Evolutionary conservation across 2,888 invertebrate genomes (phyloP), one percentile per base, ranked within the genome.

Genomic region (Polyommatus iphigenia): DNA sequence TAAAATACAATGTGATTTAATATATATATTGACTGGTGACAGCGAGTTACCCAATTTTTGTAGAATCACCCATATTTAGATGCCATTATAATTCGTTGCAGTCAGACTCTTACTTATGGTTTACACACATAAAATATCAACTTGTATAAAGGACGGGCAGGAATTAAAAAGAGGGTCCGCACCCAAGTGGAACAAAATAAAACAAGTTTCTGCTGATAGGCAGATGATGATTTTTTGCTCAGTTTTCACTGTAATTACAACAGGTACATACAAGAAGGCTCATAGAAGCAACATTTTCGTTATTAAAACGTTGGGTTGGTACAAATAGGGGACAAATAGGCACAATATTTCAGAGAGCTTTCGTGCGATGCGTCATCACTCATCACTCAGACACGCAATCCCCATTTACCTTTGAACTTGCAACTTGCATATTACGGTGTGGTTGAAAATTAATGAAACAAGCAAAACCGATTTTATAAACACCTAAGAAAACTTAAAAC

Each of bases 141-240:
- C 20, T 75, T 79, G 73, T 57, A 41, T 15, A 71, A 77, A 77
- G 77, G 78, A 78, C 57, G 71, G 76, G 59, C 62, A 71, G 71
- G 71, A 50, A 67, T 72, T 8, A 54, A 76, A 76, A 77, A 79
- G 79, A 90, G 93, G 93, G 93, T 93, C 91, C 87, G 91, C 92
- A 92, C 79, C 87, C 89, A 87, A 80, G 91, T 90, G 93, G 91
- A 92, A 93, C 91, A 85, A 84, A 86, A 86, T 83, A 82, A 84
- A 85, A 83, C 84, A 83, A 29, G 75, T 75, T 85, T 85, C 83
- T 83, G 84, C 84, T 82, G 83, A 81, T 83, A 79, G 80, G 79
- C 80, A 80, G 78, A 29, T 32, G 54, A 29, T 67, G 67, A 67
- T 67, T 32, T 67, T 67, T 67, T 67, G 18, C 67, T 62, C 1